Evolutionary conservation across 1,140 invertebrate genomes (phyloP).

Genomic region (Drosophila hydei): DNA sequence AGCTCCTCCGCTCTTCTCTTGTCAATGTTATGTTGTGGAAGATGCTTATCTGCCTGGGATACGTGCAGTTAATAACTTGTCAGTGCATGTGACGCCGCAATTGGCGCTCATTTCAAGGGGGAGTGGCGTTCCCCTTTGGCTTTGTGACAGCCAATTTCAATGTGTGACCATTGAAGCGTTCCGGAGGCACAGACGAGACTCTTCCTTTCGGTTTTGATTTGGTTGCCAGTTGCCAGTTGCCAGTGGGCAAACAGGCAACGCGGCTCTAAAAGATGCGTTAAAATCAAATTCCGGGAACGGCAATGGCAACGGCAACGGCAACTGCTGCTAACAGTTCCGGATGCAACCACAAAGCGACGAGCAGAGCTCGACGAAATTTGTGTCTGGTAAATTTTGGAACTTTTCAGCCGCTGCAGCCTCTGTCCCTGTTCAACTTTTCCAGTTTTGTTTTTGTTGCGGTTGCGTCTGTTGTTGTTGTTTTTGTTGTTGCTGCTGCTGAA

Average conservation of each 20-base stretch:
- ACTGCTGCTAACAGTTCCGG: conserved; percentile 64
- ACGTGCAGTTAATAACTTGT: conserved; percentile 59
- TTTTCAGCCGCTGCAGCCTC: conserved; percentile 48
- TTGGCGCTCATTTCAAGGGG: conserved; percentile 49
- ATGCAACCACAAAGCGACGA: conserved; percentile 29
- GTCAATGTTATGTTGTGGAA: conserved; percentile 2
- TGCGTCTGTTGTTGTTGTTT: conserved; percentile 27
- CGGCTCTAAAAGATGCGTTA: conserved; percentile 49
- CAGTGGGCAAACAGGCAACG: conserved; percentile 32
- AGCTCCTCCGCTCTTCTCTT: neutral
- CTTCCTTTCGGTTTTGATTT: conserved; percentile 38
- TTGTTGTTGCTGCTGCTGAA: conserved; percentile 27
- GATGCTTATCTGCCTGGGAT: conserved; percentile 17
- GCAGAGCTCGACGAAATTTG: conserved; percentile 17
- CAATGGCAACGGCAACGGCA: conserved; percentile 13
- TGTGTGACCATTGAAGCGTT: conserved; percentile 53
- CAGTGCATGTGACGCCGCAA: conserved; percentile 41
- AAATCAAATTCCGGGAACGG: conserved; percentile 64
- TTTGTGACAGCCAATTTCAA: conserved; percentile 57
- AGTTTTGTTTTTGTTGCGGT: conserved; percentile 71
- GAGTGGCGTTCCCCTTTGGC: neutral
- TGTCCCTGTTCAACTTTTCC: conserved; percentile 56
- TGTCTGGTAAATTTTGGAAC: conserved; percentile 66
- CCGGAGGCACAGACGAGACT: conserved; percentile 9
- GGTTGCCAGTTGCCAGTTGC: conserved; percentile 37